phyloP scores from a whole-genome alignment of 2,888 invertebrate species.

The Deroplatys truncata region DNA sequence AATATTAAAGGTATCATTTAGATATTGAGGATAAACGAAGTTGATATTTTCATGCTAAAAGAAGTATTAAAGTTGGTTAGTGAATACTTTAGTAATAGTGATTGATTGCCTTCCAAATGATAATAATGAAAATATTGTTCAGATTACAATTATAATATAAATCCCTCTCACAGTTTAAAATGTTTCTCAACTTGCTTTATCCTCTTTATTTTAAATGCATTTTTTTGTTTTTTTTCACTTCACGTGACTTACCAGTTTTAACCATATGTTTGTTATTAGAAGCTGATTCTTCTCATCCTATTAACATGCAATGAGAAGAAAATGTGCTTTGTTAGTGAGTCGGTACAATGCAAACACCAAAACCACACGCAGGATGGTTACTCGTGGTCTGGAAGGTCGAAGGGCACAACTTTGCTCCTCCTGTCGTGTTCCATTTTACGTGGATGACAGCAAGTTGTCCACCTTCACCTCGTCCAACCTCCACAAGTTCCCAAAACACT shows the following conservation, averaged over 20 bases:
- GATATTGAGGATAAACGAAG: constrained; percentile 29
- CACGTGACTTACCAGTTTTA: constrained; percentile 80
- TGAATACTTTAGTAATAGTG: neutral
- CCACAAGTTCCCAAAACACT: constrained; percentile 22
- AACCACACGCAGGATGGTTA: constrained; percentile 21
- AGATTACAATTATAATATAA: neutral
- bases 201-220: constrained; percentile 28
- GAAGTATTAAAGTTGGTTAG: neutral
- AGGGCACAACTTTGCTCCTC: neutral
- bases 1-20: constrained; percentile 27
- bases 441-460: neutral
- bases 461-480: neutral
- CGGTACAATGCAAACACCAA: constrained; percentile 33
- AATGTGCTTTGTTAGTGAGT: constrained; percentile 35
- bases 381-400: constrained; percentile 1
- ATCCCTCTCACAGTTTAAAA: neutral
- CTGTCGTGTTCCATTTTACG: neutral
- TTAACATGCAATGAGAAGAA: constrained; percentile 47
- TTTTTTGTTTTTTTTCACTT: constrained; percentile 29
- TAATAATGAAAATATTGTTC: neutral
- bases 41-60: constrained; percentile 8
- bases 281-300: constrained; percentile 97
- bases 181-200: constrained; percentile 30
- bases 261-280: constrained; percentile 94
- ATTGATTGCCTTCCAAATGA: neutral